These are phyloP conservation scores for Neoscelio sp. DNA, from an alignment of 2,888 invertebrate species.

Conservation along the genomic window DNA sequence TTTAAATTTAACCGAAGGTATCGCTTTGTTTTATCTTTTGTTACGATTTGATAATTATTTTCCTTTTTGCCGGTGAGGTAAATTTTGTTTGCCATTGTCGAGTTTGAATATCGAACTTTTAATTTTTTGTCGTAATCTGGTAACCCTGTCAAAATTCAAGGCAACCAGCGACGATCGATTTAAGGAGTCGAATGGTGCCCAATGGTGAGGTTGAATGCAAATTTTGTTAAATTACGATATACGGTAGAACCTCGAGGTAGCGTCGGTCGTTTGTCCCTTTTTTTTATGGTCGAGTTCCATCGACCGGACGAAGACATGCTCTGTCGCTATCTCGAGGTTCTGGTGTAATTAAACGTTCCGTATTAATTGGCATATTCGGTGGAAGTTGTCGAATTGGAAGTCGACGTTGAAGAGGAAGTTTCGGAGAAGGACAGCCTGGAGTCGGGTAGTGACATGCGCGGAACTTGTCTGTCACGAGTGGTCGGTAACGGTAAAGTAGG, in stretches of 20 bases:
- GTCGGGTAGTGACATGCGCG: slow-evolving; percentile 2
- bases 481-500: slow-evolving; percentile 42
- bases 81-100: slow-evolving; percentile 2
- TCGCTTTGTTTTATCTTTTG: background rate
- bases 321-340: no score
- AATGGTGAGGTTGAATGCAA: background rate
- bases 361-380: no score
- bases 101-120: slow-evolving; percentile 7
- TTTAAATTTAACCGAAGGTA: slow-evolving; percentile 8
- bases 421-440: background rate
- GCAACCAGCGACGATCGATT: no score
- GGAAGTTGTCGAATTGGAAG: no score
- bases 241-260: no score
- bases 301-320: no score
- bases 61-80: no score
- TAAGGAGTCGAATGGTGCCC: background rate
- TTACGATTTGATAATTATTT: no score
- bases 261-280: no score
- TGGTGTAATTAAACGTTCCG: no score
- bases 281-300: no score
- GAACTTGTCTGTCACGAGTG: background rate
- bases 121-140: slow-evolving; percentile 15
- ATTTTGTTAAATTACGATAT: no score
- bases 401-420: background rate
- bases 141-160: slow-evolving; percentile 27